Evolutionary conservation across 1,140 invertebrate genomes (phyloP).

Genomic region (Scaptomyza pallida): DNA sequence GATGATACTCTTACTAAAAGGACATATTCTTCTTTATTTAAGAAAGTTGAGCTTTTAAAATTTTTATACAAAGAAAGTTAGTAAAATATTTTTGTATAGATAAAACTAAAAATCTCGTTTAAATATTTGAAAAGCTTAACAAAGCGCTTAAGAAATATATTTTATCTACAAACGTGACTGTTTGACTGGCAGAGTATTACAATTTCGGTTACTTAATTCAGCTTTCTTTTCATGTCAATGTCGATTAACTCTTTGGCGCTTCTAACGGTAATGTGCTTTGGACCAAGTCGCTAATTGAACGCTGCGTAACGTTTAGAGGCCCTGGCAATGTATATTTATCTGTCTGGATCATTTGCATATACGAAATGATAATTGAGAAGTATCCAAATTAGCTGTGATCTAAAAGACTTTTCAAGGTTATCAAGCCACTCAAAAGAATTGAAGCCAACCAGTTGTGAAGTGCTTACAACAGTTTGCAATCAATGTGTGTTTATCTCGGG

Average conservation of each 20-base stretch:
- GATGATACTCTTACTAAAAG: slow-evolving; percentile 2
- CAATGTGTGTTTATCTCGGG: background rate
- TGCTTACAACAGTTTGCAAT: slow-evolving; percentile 1
- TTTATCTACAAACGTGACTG: too few relatives aligned
- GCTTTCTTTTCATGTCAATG: background rate
- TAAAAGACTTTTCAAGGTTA: slow-evolving; percentile 55
- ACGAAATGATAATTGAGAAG: slow-evolving; percentile 41
- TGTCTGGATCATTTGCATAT: slow-evolving; percentile 77
- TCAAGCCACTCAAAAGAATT: background rate
- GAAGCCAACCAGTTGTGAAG: background rate
- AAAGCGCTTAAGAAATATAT: too few relatives aligned
- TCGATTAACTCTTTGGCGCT: slow-evolving; percentile 51
- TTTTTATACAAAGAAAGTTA: too few relatives aligned
- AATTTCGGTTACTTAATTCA: background rate
- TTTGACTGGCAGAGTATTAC: background rate
- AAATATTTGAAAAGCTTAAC: too few relatives aligned
- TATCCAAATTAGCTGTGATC: background rate
- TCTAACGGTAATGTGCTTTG: slow-evolving; percentile 65
- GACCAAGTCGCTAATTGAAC: slow-evolving; percentile 37
- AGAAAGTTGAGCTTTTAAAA: too few relatives aligned
- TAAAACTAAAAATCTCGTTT: too few relatives aligned
- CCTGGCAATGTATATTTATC: slow-evolving; percentile 67
- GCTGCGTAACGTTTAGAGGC: slow-evolving; percentile 32
- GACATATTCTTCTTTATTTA: too few relatives aligned
- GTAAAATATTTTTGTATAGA: too few relatives aligned